Base-by-base conservation (phyloP, 2,113 vertebrate species). In the Paracanthobrama guichenoti region DNA sequence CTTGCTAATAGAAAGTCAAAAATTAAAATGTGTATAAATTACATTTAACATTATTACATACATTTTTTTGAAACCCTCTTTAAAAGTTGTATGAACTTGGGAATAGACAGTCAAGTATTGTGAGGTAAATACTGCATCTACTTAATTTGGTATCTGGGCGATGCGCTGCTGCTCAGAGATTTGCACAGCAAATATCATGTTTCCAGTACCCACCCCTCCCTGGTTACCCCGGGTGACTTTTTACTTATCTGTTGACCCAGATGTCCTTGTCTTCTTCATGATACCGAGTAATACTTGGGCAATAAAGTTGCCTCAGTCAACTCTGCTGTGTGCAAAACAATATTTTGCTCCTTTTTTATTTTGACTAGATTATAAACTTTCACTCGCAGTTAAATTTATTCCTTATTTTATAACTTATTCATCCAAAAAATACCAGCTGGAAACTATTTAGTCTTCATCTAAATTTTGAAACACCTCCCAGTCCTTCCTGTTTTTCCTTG, bases 201-300 rank as follows among this genome's bases (percentile, higher is more conserved):
- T 85, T 79, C 39, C 20, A 48, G 66, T 46, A 28, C 35, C 50
- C 31, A 42, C 75, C 57, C 39, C 39, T 81, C 42, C 22, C 81
- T 69, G 6, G 31, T 81, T 46, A 72, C 79, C 79, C 78, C 31
- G 60, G 44, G 79, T 86, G 71, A 86, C 84, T 72, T 75, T 73
- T 55, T 80, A 22, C 82, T 87, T 87, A 84, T 84, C 82, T 80
- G 31, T 28, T 44, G 28, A 12, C 76, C 66, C 81, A 80, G 75
- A 79, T 83, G 66, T 59, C 79, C 79, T 80, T 62, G 59, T 62
- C 44, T 24, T 79, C 28, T 16, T 64, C 10, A n/a, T 59, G 66
- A 75, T 79, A 78, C 39, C 1, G n/a, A 69, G 72, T 28, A 24
- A 31, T 59, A 78, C 62, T 64, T 84, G n/a, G 53, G 66, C 20